These are phyloP conservation scores for Carduelis carduelis DNA, from an alignment of 2,797 vertebrate genomes.

Conservation along the genomic window DNA sequence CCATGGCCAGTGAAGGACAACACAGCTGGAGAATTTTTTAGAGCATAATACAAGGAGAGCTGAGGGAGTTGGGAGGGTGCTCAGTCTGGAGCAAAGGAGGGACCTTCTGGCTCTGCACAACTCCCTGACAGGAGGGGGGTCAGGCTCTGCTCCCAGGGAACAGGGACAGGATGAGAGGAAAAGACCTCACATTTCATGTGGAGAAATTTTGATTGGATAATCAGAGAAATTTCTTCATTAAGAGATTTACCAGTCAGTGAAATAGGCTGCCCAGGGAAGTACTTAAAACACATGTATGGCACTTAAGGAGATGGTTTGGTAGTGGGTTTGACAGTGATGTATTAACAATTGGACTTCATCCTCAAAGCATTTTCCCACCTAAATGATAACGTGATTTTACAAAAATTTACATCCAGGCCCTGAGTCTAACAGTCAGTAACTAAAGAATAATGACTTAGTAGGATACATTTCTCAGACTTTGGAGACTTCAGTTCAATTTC, in stretches of 20 bases:
- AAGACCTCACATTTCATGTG: rapidly evolving
- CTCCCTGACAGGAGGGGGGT: rapidly evolving
- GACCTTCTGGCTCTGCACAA: rapidly evolving
- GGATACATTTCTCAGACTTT: not conserved
- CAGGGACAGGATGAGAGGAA: not conserved
- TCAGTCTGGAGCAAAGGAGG: not conserved
- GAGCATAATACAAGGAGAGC: rapidly evolving
- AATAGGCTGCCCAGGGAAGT: not conserved
- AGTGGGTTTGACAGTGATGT: not conserved
- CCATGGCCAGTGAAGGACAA: not conserved
- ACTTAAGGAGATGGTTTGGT: not conserved
- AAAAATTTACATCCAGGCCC: not conserved
- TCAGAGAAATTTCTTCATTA: not conserved
- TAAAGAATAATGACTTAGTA: not conserved
- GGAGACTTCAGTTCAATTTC: not conserved
- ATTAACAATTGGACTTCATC: not conserved
- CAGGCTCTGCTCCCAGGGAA: not conserved
- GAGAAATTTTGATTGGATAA: not conserved
- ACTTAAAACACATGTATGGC: rapidly evolving
- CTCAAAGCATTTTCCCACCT: not conserved
- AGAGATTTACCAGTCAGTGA: not conserved
- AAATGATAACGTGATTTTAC: not conserved
- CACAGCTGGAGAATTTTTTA: not conserved
- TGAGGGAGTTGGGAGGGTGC: rapidly evolving
- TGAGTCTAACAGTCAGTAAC: not conserved